Conservation (phyloP, 30 jellyfish, hydroid and myxozoan genomes). For the Cassiopea andromeda region DNA sequence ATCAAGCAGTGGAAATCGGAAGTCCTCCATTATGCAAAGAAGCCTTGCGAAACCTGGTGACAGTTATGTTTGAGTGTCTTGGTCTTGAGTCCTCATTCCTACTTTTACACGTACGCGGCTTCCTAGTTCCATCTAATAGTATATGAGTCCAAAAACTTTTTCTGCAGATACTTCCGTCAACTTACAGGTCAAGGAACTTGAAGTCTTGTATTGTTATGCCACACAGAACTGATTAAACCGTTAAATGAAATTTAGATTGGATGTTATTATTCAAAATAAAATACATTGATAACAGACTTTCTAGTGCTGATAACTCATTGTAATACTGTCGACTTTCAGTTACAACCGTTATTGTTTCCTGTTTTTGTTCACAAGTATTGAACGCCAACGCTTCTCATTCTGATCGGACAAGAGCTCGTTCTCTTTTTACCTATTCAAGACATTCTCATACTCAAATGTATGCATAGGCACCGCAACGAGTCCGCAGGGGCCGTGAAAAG, state of each 20-base stretch:
- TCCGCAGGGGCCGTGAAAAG: conserved; percentile 28
- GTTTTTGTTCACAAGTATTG: conserved; percentile 2
- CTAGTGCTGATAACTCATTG: background rate
- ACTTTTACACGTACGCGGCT: background rate
- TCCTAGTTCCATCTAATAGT: conserved; percentile 4
- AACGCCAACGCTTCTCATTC: conserved; percentile 22
- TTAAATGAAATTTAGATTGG: background rate
- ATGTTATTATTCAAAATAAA: background rate
- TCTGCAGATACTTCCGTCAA: background rate
- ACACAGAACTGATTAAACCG: background rate
- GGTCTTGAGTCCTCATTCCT: background rate
- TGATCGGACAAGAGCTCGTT: background rate
- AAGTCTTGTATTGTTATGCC: background rate
- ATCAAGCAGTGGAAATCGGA: too few relatives aligned
- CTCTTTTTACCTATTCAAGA: background rate
- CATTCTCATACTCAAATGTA: background rate
- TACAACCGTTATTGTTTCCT: background rate
- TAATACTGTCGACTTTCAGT: background rate
- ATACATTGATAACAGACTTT: background rate
- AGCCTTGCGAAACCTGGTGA: too few relatives aligned
- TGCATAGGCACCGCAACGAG: conserved; percentile 34
- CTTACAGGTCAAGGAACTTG: background rate
- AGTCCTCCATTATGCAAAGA: too few relatives aligned
- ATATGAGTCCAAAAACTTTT: background rate
- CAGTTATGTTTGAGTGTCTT: background rate